Evolutionary conservation across 2,113 vertebrate genomes (phyloP).

Genomic region (Gyps fulvus): DNA sequence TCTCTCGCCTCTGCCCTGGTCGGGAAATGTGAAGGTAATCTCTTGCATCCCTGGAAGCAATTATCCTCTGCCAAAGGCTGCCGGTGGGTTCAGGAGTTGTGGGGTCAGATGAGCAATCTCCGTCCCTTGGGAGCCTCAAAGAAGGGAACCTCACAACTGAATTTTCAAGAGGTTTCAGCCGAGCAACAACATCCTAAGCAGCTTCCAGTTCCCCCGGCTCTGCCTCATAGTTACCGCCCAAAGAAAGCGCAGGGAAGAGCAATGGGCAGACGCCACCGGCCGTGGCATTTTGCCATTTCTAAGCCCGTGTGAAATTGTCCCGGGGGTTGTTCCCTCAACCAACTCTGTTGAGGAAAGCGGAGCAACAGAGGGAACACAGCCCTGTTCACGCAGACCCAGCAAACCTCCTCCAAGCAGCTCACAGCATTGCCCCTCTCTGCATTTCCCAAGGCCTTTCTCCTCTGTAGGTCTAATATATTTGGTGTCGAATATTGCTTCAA

Average conservation of each 20-base stretch:
- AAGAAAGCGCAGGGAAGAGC: background rate
- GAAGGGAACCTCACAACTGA: background rate
- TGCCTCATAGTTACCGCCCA: rapidly evolving
- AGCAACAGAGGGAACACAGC: rapidly evolving
- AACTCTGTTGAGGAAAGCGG: background rate
- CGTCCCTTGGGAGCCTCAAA: background rate
- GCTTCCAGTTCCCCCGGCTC: background rate
- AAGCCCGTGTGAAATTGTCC: rapidly evolving
- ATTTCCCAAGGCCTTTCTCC: background rate
- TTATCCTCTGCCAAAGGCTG: background rate
- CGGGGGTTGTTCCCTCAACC: rapidly evolving
- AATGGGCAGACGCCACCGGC: rapidly evolving
- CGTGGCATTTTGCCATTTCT: rapidly evolving
- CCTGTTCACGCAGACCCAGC: background rate
- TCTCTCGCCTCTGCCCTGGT: background rate
- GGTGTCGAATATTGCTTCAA: background rate
- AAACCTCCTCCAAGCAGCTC: background rate
- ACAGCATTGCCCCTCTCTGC: rapidly evolving
- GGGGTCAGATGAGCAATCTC: rapidly evolving
- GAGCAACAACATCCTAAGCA: background rate
- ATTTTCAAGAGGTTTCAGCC: background rate
- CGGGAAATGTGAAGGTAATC: rapidly evolving
- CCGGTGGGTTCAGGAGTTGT: background rate
- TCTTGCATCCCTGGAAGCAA: background rate
- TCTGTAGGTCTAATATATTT: background rate